Conservation (phyloP, 2,113 vertebrate genomes). For the Nesoenas mayeri region DNA sequence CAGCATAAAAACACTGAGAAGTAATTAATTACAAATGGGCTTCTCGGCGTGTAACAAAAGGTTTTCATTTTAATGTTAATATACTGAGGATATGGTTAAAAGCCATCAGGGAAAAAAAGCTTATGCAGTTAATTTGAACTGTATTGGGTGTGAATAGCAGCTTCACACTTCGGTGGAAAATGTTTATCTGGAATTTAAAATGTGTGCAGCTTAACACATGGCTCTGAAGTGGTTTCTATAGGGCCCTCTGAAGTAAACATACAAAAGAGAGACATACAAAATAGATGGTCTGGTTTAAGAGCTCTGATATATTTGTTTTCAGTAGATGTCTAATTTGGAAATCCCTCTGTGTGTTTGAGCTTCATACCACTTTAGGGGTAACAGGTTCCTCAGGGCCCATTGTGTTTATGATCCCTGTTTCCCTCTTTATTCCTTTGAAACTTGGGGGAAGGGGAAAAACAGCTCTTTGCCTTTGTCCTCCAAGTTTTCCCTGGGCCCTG, state of each 20-base stretch:
- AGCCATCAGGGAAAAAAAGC: background rate
- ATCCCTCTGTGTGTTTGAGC: background rate
- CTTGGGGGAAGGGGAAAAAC: background rate
- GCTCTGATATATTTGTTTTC: too few relatives aligned
- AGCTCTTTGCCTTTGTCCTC: background rate
- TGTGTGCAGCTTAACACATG: rapidly evolving
- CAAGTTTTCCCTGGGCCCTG: background rate
- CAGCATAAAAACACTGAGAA: background rate
- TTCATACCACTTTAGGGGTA: background rate
- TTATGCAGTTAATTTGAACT: background rate
- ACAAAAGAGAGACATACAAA: too few relatives aligned
- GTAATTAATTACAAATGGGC: background rate
- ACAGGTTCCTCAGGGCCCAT: background rate
- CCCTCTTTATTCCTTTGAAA: background rate
- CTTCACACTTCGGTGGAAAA: background rate
- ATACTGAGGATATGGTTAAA: background rate
- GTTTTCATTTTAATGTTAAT: background rate
- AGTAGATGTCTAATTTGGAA: background rate
- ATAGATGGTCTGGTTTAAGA: too few relatives aligned
- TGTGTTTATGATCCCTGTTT: background rate
- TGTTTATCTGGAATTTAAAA: background rate
- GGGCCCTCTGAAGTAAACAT: background rate
- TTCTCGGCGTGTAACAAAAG: background rate
- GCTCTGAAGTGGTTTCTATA: background rate
- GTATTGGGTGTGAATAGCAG: background rate